Base-by-base conservation (phyloP, 2,113 vertebrate genomes). In the Odobenus rosmarus region DNA sequence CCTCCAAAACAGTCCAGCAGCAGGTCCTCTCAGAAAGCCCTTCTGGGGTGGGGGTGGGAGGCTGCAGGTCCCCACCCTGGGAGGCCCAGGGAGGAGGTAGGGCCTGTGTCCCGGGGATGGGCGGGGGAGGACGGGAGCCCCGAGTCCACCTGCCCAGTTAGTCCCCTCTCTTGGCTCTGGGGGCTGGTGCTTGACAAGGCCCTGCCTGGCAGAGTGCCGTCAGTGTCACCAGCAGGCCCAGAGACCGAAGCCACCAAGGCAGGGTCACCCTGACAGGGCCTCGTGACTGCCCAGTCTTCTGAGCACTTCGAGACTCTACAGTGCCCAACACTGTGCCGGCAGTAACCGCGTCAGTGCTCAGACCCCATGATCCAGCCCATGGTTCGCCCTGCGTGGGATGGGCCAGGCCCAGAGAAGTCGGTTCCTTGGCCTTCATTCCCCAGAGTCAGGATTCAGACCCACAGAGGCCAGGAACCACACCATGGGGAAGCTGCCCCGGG, bases 1-100 rank as follows among this genome's bases (percentile, higher is more conserved):
- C 90, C 96, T 97, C 97, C 97, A 97, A 93, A 98, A 97, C 96
- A 98, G 94, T 31, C 81, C 0, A 0, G 69, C 86, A 92, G 53
- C 62, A 83, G 91, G 84, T 62, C 39, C 76, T 85, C 85, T 86
- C 55, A 7, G 80, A 88, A 90, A 6, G 28, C 21, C 11, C 88
- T 53, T 53, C 8, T 7, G 23, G 55, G 53, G 7, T 9, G 49
- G n/a, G 90, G 80, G 64, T 0, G 33, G 46, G 93, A 57, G 72
- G 72, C 33, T 53, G 36, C 81, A 85, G 81, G 87, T 36, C 79
- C 62, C 53, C n/a, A 9, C 90, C 7, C 9, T 4, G 3, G 81
- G 92, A 51, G 62, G 21, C 49, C 46, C 67, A 49, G 42, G 28
- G 77, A 7, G 57, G 42, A 82, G 55, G 59, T 33, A 14, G n/a